Evolutionary conservation across 2,113 vertebrate species (phyloP).

Genomic region (Aramus guarauna): DNA sequence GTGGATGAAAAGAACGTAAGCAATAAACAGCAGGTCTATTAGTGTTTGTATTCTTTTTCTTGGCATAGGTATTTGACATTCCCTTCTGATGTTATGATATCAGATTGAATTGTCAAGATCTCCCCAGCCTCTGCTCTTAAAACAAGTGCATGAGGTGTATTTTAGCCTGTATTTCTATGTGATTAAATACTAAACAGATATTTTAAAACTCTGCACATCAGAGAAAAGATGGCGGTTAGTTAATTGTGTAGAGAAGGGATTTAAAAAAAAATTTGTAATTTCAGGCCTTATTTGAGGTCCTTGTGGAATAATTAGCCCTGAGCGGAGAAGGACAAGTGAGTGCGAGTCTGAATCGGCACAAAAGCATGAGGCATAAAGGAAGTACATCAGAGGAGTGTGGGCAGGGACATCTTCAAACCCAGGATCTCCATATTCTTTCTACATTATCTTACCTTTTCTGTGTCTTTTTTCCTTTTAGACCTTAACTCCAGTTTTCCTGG

Average conservation of each 20-base stretch:
- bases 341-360: not conserved
- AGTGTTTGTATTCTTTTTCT: not conserved
- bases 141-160: not conserved
- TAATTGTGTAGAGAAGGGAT: not conserved
- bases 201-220: not conserved
- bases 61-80: not conserved
- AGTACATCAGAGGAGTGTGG: not conserved
- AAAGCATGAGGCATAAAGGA: not conserved
- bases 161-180: not conserved
- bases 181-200: not conserved
- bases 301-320: not conserved
- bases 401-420: not conserved
- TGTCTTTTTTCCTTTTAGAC: constrained; percentile 6
- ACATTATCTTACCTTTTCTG: not conserved
- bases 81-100: not conserved
- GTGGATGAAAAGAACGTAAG: not conserved
- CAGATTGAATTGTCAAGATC: not conserved
- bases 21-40: not conserved
- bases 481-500: not conserved
- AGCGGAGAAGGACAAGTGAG: not conserved
- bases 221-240: not conserved
- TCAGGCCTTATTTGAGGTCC: not conserved
- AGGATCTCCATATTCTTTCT: not conserved
- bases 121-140: not conserved
- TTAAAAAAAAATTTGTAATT: not conserved